Percentiles rank a stretch among this genome's conserved stretches.
These are phyloP conservation scores for Ameiurus melas DNA, from an alignment of 2,113 vertebrate genomes.

Conservation along the genomic window DNA sequence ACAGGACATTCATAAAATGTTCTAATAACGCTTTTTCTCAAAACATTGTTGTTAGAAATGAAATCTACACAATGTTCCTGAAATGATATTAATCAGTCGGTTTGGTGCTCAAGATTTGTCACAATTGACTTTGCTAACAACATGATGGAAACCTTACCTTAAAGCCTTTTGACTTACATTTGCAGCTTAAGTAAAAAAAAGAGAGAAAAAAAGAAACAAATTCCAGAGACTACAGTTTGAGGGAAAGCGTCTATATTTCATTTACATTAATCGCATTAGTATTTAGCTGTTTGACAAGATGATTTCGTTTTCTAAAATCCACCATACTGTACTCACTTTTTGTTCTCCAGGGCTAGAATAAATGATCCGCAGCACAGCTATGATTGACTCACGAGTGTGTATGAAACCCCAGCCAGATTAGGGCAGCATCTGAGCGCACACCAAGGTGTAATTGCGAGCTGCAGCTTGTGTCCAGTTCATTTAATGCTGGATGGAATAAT, in stretches of 20 bases:
- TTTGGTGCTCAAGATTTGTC: neutral
- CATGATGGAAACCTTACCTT: neutral
- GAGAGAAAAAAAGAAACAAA: neutral
- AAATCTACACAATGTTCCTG: neutral
- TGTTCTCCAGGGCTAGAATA: slow-evolving; percentile 58
- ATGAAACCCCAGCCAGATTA: slow-evolving; percentile 66
- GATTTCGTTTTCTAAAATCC: neutral
- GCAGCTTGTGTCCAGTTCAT: slow-evolving; percentile 52
- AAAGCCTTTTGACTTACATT: neutral
- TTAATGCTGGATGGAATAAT: slow-evolving; percentile 52
- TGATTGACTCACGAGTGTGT: slow-evolving; percentile 65
- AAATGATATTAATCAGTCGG: neutral
- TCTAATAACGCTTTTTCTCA: neutral
- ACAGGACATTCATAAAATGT: neutral
- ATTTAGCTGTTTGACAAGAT: neutral
- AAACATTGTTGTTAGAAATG: neutral
- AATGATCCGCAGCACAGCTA: slow-evolving; percentile 63
- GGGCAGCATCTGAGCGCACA: slow-evolving; percentile 44
- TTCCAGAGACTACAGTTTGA: neutral
- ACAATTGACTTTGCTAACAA: neutral
- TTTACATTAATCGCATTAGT: neutral
- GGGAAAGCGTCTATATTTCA: neutral
- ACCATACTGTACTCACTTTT: slow-evolving; percentile 56
- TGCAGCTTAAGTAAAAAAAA: neutral
- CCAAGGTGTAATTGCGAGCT: slow-evolving; percentile 63